Conservation (phyloP, 2,888 invertebrate species). For the Napeogenes inachia region DNA sequence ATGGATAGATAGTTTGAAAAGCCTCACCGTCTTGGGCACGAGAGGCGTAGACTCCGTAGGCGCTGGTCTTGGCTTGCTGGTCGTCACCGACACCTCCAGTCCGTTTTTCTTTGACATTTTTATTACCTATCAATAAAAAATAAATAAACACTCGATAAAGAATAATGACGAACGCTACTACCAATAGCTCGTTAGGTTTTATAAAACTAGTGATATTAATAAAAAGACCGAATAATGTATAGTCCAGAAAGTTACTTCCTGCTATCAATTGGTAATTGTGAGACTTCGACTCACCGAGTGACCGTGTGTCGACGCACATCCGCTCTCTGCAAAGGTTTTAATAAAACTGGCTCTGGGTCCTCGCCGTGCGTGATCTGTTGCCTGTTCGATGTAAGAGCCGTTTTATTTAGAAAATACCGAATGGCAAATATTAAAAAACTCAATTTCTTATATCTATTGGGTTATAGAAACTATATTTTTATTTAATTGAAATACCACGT, state of each 20-base stretch:
- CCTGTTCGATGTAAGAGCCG: not conserved
- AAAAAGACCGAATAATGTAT: no score
- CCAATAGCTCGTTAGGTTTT: no score
- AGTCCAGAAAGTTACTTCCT: slow-evolving; percentile 32
- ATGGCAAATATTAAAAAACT: no score
- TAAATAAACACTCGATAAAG: not conserved
- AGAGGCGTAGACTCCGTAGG: slow-evolving; percentile 57
- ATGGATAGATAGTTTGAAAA: not conserved
- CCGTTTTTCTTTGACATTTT: slow-evolving; percentile 55
- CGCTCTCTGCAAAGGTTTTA: slow-evolving; percentile 19
- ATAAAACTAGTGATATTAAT: no score
- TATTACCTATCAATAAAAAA: slow-evolving; percentile 27
- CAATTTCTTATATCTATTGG: no score
- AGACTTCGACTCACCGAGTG: slow-evolving; percentile 41
- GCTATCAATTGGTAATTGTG: slow-evolving; percentile 40
- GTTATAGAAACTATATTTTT: no score
- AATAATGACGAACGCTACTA: no score
- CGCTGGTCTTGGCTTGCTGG: slow-evolving; percentile 30
- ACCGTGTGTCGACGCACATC: slow-evolving; percentile 18
- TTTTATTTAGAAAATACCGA: not conserved
- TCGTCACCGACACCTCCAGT: slow-evolving; percentile 35
- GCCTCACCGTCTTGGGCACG: slow-evolving; percentile 51
- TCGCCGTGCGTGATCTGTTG: no score
- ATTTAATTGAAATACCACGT: no score
- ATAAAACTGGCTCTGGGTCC: slow-evolving; percentile 10